Conservation (phyloP, 2,888 invertebrate genomes). For the Odontothrips loti region DNA sequence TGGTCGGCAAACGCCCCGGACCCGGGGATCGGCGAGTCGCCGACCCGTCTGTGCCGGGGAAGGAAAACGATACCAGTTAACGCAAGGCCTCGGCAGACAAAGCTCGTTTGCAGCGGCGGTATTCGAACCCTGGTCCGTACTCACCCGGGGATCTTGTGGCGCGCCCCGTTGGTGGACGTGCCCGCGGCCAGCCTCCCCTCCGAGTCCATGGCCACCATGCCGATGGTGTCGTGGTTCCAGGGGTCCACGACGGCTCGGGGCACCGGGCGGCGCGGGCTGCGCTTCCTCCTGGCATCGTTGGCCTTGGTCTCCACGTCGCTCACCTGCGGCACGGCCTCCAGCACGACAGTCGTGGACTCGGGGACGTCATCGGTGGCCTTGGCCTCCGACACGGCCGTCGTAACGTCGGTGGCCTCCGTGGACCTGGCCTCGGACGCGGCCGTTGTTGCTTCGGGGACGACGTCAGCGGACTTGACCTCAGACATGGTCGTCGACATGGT, state of each 20-base stretch:
- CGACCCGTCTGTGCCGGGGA: slow-evolving; percentile 50
- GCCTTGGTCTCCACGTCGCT: slow-evolving; percentile 30
- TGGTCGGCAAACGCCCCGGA: slow-evolving; percentile 91
- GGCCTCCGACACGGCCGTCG: neutral
- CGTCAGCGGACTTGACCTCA: neutral
- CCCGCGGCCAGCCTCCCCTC: slow-evolving; percentile 80
- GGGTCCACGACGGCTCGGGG: slow-evolving; percentile 6
- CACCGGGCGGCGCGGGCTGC: neutral
- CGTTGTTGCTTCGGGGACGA: neutral
- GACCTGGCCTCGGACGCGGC: neutral
- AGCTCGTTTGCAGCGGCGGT: neutral
- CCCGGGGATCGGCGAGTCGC: slow-evolving; percentile 55
- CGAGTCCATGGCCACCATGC: slow-evolving; percentile 82
- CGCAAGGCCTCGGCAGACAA: neutral
- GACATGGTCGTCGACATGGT: neutral
- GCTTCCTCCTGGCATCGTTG: slow-evolving; percentile 29
- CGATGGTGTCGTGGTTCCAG: slow-evolving; percentile 93
- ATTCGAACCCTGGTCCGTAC: neutral
- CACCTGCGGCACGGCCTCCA: neutral
- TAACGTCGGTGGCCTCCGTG: neutral
- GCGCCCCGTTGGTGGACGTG: slow-evolving; percentile 93
- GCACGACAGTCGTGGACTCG: neutral
- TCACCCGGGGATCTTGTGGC: slow-evolving; percentile 87
- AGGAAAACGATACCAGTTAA: neutral
- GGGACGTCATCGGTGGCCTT: neutral